Evolutionary conservation across 2,888 invertebrate species (phyloP).

Genomic region (Synergus umbraculus): DNA sequence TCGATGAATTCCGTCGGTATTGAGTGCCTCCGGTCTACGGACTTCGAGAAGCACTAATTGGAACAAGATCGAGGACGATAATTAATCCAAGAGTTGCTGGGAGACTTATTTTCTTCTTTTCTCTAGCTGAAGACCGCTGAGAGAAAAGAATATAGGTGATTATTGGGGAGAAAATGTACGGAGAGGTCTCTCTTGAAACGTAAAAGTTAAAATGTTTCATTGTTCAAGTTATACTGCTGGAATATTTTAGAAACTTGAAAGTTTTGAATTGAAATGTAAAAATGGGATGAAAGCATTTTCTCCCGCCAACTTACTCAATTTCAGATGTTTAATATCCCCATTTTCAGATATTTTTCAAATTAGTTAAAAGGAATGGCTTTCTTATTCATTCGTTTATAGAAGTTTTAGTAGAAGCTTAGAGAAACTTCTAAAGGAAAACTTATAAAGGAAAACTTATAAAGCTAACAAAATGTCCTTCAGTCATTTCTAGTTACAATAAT

Average conservation of each 20-base stretch:
- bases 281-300: not conserved
- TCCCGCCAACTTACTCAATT: slow-evolving; percentile 10
- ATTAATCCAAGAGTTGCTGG: slow-evolving; percentile 31
- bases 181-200: slow-evolving; percentile 5
- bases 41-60: slow-evolving; percentile 36
- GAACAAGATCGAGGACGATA: slow-evolving; percentile 40
- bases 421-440: no score
- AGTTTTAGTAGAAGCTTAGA: no score
- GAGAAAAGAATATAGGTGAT: slow-evolving; percentile 30
- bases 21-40: slow-evolving; percentile 31
- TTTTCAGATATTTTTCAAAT: slow-evolving; percentile 19
- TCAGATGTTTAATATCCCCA: slow-evolving; percentile 24
- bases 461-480: no score
- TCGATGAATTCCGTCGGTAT: slow-evolving; percentile 28
- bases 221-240: slow-evolving; percentile 20
- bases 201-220: slow-evolving; percentile 35
- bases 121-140: not conserved
- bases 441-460: no score
- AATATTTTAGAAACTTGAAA: slow-evolving; percentile 36
- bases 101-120: slow-evolving; percentile 27
- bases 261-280: slow-evolving; percentile 33
- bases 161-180: slow-evolving; percentile 19
- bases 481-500: no score
- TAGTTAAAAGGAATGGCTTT: not conserved
- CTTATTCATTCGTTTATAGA: not conserved